Conservation (phyloP, 2,113 vertebrate genomes). For the Abramis brama region DNA sequence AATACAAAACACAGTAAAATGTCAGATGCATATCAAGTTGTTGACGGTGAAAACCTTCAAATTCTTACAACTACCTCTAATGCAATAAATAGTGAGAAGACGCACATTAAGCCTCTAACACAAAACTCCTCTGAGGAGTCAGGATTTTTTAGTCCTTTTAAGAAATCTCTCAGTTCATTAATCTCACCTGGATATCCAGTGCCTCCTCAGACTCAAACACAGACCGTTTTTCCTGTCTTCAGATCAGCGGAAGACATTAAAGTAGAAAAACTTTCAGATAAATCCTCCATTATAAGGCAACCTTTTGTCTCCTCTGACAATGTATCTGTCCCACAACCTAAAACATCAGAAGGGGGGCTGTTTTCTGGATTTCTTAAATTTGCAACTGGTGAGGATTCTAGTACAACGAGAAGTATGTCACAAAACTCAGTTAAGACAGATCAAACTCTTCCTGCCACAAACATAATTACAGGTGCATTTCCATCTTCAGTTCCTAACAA, state of each 20-base stretch:
- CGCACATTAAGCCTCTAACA: conserved; percentile 13
- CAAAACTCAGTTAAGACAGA: conserved; percentile 55
- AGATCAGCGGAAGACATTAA: conserved; percentile 73
- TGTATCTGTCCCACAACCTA: conserved; percentile 58
- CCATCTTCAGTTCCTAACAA: conserved; percentile 23
- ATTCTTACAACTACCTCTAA: background rate
- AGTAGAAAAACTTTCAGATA: conserved; percentile 61
- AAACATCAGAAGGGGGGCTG: conserved; percentile 64
- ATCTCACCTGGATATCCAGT: conserved; percentile 74
- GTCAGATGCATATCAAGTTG: conserved; percentile 43
- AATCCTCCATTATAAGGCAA: conserved; percentile 69
- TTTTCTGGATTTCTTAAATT: conserved; percentile 73
- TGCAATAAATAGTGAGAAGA: conserved; percentile 42
- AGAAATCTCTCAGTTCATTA: conserved; percentile 86
- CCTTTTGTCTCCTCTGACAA: conserved; percentile 76
- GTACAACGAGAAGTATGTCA: conserved; percentile 44
- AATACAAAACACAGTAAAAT: conserved; percentile 38
- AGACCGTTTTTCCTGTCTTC: conserved; percentile 71
- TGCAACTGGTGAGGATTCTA: conserved; percentile 69
- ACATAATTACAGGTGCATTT: background rate
- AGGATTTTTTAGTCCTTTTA: conserved; percentile 85
- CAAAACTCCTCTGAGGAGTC: conserved; percentile 58
- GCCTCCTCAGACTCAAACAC: conserved; percentile 63
- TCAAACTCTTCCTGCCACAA: conserved; percentile 39
- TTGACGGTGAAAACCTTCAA: conserved; percentile 54